Conservation (phyloP, 2,113 vertebrate genomes). For the Triplophysa rosa region DNA sequence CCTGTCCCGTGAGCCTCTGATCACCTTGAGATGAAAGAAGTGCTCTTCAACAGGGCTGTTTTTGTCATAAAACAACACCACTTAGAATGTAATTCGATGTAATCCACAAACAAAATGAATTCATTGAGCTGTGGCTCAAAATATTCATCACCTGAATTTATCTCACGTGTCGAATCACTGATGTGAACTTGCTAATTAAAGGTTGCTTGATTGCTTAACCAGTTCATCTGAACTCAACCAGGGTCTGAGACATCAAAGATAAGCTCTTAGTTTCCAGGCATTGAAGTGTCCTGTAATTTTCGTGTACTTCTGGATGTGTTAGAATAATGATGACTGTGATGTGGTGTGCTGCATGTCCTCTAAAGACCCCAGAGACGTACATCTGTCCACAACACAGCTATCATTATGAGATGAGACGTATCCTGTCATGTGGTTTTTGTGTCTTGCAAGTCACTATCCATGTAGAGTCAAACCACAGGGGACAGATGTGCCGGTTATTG, state of each 20-base stretch:
- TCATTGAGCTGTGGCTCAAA: not conserved
- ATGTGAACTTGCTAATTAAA: not conserved
- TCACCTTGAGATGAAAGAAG: not conserved
- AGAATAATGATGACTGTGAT: not conserved
- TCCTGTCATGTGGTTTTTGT: conserved; percentile 14
- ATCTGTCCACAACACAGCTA: not conserved
- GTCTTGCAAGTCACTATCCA: not conserved
- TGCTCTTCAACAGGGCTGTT: not conserved
- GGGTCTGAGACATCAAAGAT: not conserved
- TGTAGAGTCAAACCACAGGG: not conserved
- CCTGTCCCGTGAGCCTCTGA: not conserved
- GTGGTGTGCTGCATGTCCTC: not conserved
- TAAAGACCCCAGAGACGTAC: not conserved
- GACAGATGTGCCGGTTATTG: not conserved
- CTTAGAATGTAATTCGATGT: no score
- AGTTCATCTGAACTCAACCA: not conserved
- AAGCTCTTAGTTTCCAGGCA: not conserved
- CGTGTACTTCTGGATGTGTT: not conserved
- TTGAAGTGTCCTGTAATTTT: not conserved
- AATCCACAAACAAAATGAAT: no score
- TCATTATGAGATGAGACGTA: not conserved
- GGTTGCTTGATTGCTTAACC: not conserved
- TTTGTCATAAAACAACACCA: not conserved
- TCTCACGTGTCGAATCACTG: not conserved
- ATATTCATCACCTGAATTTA: conserved; percentile 5